Evolutionary conservation across 2,797 vertebrate genomes (phyloP).

Genomic region (Sebastes umbrosus): DNA sequence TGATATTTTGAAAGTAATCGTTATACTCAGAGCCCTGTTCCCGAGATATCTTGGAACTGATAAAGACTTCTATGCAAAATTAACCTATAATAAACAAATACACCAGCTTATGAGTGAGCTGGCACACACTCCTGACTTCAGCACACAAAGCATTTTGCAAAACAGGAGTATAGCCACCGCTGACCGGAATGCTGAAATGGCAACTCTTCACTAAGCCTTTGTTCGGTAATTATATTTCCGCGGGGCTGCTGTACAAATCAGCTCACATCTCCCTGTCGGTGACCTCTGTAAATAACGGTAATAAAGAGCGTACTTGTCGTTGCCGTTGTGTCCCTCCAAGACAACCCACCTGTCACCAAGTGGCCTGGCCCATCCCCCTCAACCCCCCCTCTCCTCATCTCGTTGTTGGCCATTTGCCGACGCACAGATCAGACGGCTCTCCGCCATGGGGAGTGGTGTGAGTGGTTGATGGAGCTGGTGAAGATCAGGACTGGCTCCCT

Average conservation of each 20-base stretch:
- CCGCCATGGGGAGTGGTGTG: slow-evolving; percentile 65
- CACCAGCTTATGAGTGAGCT: slow-evolving; percentile 41
- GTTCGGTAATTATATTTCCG: slow-evolving; percentile 80
- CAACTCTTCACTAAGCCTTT: slow-evolving; percentile 77
- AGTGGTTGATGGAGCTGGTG: slow-evolving; percentile 71
- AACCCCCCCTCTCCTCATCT: slow-evolving; percentile 16
- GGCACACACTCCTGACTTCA: slow-evolving; percentile 60
- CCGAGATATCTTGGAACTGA: slow-evolving; percentile 1
- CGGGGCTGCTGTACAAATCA: slow-evolving; percentile 79
- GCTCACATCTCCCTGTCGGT: slow-evolving; percentile 78
- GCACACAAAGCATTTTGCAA: slow-evolving; percentile 76
- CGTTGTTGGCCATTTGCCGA: slow-evolving; percentile 73
- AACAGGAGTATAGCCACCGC: slow-evolving; percentile 38
- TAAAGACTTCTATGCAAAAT: slow-evolving; percentile 5
- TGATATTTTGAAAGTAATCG: background rate
- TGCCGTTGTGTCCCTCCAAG: slow-evolving; percentile 63
- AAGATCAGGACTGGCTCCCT: slow-evolving; percentile 74
- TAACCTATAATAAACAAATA: slow-evolving; percentile 37
- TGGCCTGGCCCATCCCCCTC: slow-evolving; percentile 35
- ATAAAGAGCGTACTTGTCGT: slow-evolving; percentile 72
- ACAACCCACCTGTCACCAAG: slow-evolving; percentile 72
- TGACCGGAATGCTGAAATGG: slow-evolving; percentile 78
- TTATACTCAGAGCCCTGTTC: background rate
- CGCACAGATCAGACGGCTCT: slow-evolving; percentile 71
- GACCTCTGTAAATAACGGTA: slow-evolving; percentile 75